Conservation (phyloP, 1,140 invertebrate species). For the Ips nitidus region DNA sequence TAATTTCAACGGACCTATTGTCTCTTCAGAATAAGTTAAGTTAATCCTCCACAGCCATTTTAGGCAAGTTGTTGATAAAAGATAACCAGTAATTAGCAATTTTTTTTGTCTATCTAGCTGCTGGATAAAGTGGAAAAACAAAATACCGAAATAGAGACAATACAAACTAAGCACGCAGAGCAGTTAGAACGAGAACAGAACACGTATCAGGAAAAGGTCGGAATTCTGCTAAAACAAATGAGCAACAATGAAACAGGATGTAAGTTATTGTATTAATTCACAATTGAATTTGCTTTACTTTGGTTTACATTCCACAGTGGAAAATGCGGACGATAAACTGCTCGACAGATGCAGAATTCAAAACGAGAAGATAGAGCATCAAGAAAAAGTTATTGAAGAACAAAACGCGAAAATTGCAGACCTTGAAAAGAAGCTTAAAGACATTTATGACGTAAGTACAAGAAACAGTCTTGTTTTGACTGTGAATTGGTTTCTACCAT, state of each 20-base stretch:
- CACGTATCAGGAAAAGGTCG: conserved; percentile 56
- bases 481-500: background rate
- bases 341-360: conserved; percentile 42
- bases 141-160: conserved; percentile 47
- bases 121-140: conserved; percentile 40
- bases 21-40: too few relatives aligned
- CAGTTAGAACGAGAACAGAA: conserved; percentile 43
- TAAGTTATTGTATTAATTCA: conserved; percentile 8
- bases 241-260: conserved; percentile 30
- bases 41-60: background rate
- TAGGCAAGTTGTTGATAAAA: background rate
- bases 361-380: conserved; percentile 41
- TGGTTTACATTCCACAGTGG: conserved; percentile 27
- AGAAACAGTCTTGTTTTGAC: background rate
- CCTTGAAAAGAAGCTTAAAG: conserved; percentile 34
- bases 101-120: background rate
- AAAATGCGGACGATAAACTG: conserved; percentile 48
- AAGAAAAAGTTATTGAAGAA: conserved; percentile 37
- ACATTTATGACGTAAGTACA: conserved; percentile 19
- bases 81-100: background rate
- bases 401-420: conserved; percentile 9
- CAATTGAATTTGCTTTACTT: background rate
- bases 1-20: too few relatives aligned
- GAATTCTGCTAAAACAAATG: conserved; percentile 48
- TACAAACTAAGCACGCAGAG: conserved; percentile 50